Base-by-base conservation (phyloP, 2,113 vertebrate species). In the Chrysochloris asiatica region DNA sequence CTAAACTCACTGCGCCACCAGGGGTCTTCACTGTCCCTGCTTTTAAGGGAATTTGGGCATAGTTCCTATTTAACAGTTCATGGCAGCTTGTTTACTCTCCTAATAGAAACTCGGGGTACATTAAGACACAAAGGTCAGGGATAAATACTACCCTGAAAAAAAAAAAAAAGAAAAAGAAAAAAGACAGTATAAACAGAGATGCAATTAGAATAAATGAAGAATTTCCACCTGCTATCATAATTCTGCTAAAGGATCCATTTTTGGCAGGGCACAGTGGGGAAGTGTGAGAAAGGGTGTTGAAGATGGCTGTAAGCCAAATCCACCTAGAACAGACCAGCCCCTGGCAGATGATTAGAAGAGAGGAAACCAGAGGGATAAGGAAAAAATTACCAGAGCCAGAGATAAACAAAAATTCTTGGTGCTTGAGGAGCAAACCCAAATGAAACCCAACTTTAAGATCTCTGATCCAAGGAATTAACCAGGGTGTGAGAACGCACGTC, bases 231-330 rank as follows among this genome's bases (percentile, higher is more conserved):
- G 90, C 77, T 78, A 45, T 78, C 80, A 0, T 73, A 47, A 71
- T 90, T 96, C 92, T 86, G 83, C 48, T 50, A 47, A 81, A 94
- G 90, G 65, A 90, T 69, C 61, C 56, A 67, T 88, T 93, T 77
- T 69, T 65, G 85, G 83, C 81, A 84, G 86, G 76, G 56, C 86
- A 43, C 48, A 84, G 88, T 45, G 22, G 77, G 71, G 48, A 81
- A 86, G 72, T 48, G 13, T 45, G 81, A 87, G 65, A 69, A 95
- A 30, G 69, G 76, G 67, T 83, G 85, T 77, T 91, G 92, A 41
- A 81, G 61, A 82, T 65, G 83, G 93, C 83, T 78, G 79, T 78
- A 85, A 75, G 93, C 76, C 96, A 96, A 95, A 96, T 84, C 86
- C 77, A 95, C 88, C 83, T 82, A 77, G 80, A 92, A 94, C 0